Conservation (phyloP, 2,797 vertebrate genomes). For the Molossus alvarezi region DNA sequence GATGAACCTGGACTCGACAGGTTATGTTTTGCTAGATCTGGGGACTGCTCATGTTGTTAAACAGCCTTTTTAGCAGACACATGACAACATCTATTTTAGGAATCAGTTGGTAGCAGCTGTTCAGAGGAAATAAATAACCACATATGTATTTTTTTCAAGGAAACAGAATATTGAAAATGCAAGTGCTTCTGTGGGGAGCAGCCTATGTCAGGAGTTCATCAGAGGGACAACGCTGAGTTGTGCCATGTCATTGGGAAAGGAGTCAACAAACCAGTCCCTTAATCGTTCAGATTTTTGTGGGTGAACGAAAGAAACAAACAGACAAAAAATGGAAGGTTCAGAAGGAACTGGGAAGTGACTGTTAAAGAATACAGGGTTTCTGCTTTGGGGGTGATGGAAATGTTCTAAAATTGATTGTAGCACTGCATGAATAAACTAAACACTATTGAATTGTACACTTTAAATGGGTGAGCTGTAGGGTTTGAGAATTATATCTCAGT, state of each 20-base stretch:
- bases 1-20: constrained; percentile 72
- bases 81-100: constrained; percentile 74
- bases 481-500: not conserved
- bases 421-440: not conserved
- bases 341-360: not conserved
- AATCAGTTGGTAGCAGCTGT: constrained; percentile 77
- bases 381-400: not conserved
- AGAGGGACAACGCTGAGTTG: constrained; percentile 51
- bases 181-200: constrained; percentile 50
- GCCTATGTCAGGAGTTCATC: not conserved
- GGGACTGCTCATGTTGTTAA: constrained; percentile 72
- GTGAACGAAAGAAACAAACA: too few species aligned
- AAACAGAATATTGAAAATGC: constrained; percentile 69
- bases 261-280: not conserved
- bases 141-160: constrained; percentile 52
- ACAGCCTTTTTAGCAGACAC: constrained; percentile 80
- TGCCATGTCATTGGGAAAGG: not conserved
- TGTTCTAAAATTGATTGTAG: not conserved
- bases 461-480: not conserved
- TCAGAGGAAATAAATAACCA: constrained; percentile 80
- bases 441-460: not conserved
- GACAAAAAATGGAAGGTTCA: not conserved
- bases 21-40: constrained; percentile 69
- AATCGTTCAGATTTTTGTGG: not conserved
- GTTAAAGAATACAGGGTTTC: not conserved